Evolutionary conservation across 2,113 vertebrate species (phyloP).

Genomic region (Petrocephalus zakoni): DNA sequence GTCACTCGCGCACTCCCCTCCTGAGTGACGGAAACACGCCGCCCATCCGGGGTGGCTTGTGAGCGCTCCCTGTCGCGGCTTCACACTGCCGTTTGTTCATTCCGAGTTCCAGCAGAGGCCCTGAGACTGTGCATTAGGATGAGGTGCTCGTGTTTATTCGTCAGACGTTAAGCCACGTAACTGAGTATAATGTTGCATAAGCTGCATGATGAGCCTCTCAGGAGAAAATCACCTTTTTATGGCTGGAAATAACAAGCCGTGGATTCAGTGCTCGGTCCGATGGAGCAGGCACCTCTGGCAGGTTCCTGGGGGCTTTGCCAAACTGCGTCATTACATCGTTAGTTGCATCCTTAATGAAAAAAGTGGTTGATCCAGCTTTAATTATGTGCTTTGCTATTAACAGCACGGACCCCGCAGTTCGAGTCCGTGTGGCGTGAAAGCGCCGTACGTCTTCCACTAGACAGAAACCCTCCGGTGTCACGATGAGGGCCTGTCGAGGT

Average conservation of each 20-base stretch:
- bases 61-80: too few relatives aligned
- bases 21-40: neutral
- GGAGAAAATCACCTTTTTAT: neutral
- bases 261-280: neutral
- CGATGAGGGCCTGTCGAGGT: neutral
- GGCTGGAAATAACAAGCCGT: neutral
- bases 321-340: neutral
- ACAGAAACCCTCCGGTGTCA: neutral
- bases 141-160: neutral
- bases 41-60: too few relatives aligned
- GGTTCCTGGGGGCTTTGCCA: neutral
- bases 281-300: neutral
- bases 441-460: neutral
- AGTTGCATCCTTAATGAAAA: neutral
- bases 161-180: neutral
- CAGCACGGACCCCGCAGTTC: neutral
- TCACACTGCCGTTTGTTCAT: too few relatives aligned
- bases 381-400: neutral
- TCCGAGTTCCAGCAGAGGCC: neutral
- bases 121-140: neutral
- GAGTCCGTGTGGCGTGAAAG: neutral
- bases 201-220: neutral
- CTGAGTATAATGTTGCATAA: constrained; percentile 1
- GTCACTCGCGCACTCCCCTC: neutral
- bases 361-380: neutral